Evolutionary conservation across 2,113 vertebrate species (phyloP).

Genomic region (Xiphophorus couchianus): DNA sequence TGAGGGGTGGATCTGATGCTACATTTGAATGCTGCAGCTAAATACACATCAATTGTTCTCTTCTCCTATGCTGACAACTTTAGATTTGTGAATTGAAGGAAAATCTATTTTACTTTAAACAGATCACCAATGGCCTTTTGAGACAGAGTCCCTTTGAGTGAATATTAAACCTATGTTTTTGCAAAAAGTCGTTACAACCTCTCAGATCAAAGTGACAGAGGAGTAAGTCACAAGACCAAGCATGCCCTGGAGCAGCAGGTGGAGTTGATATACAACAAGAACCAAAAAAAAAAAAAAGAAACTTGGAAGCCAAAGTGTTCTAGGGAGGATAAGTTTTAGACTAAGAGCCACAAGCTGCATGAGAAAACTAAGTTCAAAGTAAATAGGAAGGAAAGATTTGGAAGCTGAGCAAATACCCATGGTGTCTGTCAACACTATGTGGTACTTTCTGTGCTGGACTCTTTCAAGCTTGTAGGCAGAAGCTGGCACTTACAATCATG

Average conservation of each 20-base stretch:
- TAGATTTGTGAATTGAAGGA: background rate
- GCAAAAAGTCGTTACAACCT: slow-evolving; percentile 12
- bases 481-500: slow-evolving; percentile 19
- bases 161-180: background rate
- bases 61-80: slow-evolving; percentile 10
- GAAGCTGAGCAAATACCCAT: slow-evolving; percentile 61
- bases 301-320: slow-evolving; percentile 40
- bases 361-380: slow-evolving; percentile 61
- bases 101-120: background rate
- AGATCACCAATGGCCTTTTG: background rate
- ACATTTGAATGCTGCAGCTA: slow-evolving; percentile 24
- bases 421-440: slow-evolving; percentile 52
- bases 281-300: slow-evolving; percentile 18
- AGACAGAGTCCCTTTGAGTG: background rate
- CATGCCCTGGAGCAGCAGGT: slow-evolving; percentile 22
- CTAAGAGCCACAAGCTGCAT: slow-evolving; percentile 52
- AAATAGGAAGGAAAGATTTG: slow-evolving; percentile 56
- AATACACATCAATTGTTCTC: background rate
- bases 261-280: slow-evolving; percentile 12
- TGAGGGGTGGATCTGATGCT: slow-evolving; percentile 19
- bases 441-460: slow-evolving; percentile 42
- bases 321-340: slow-evolving; percentile 44
- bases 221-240: slow-evolving; percentile 28
- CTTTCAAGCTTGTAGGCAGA: slow-evolving; percentile 44
- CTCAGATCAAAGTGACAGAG: background rate